Evolutionary conservation across 2,888 invertebrate species (phyloP).

Genomic region (Ligdia adustata): DNA sequence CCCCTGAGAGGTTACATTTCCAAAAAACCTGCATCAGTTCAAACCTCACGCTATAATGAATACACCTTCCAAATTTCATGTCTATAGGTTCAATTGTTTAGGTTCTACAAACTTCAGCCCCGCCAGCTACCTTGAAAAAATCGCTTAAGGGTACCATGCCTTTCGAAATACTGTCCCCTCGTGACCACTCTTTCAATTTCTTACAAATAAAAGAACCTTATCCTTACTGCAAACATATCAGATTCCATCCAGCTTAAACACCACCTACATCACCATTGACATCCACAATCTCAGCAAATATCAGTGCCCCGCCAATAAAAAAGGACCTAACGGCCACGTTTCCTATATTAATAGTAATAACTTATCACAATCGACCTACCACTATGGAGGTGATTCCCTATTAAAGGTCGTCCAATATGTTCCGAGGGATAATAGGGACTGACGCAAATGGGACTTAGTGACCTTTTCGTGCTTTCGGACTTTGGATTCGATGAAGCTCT

Average conservation of each 20-base stretch:
- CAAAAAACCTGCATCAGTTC: no score
- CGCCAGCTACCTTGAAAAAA: no score
- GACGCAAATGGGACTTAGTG: conserved; percentile 70
- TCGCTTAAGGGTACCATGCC: no score
- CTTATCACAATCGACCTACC: conserved; percentile 54
- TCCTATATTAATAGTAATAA: conserved; percentile 69
- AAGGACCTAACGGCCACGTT: conserved; percentile 32
- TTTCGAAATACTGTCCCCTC: not conserved
- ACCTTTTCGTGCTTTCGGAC: conserved; percentile 48
- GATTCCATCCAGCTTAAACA: conserved; percentile 29
- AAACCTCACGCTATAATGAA: no score
- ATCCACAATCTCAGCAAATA: conserved; percentile 34
- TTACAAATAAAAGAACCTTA: not conserved
- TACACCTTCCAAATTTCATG: no score
- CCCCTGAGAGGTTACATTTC: no score
- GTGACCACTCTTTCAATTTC: not conserved
- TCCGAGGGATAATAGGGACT: conserved; percentile 70
- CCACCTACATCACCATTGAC: conserved; percentile 27
- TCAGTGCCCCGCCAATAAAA: conserved; percentile 35
- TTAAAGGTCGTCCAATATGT: conserved; percentile 73
- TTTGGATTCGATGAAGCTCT: conserved; percentile 8
- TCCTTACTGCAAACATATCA: conserved; percentile 7
- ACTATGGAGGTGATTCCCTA: conserved; percentile 60
- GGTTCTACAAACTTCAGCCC: no score
- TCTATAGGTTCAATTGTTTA: no score